Evolutionary conservation across 2,797 vertebrate genomes (phyloP).

Genomic region (Phoeniculus purpureus): DNA sequence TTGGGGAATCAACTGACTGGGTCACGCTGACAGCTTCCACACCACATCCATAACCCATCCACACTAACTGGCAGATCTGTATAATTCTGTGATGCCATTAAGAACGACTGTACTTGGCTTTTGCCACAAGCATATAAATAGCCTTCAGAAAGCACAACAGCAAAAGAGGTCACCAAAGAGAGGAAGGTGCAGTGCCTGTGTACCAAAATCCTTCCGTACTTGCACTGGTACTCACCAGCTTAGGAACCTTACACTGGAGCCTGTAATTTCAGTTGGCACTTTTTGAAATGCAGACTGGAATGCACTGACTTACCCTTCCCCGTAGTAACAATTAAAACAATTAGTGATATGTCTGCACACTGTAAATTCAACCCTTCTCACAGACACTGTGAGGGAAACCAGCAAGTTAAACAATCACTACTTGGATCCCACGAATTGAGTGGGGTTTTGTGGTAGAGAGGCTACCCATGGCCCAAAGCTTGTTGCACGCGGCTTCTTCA

Average conservation of each 20-base stretch:
- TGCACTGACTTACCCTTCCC: background rate
- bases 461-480: accelerated
- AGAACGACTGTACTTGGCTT: accelerated
- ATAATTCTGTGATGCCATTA: background rate
- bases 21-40: background rate
- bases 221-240: background rate
- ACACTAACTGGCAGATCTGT: background rate
- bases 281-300: background rate
- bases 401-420: background rate
- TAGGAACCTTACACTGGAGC: background rate
- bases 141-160: background rate
- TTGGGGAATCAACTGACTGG: background rate
- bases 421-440: background rate
- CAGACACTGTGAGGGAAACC: background rate
- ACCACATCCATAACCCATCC: background rate
- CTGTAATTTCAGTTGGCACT: background rate
- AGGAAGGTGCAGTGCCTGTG: background rate
- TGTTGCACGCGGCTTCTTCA: background rate
- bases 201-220: background rate
- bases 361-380: background rate
- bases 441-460: background rate
- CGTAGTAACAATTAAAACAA: background rate
- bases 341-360: background rate
- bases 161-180: background rate
- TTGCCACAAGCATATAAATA: background rate